phyloP scores from a whole-genome alignment of 2,888 invertebrate genomes.

The Drosophila barbarae region DNA sequence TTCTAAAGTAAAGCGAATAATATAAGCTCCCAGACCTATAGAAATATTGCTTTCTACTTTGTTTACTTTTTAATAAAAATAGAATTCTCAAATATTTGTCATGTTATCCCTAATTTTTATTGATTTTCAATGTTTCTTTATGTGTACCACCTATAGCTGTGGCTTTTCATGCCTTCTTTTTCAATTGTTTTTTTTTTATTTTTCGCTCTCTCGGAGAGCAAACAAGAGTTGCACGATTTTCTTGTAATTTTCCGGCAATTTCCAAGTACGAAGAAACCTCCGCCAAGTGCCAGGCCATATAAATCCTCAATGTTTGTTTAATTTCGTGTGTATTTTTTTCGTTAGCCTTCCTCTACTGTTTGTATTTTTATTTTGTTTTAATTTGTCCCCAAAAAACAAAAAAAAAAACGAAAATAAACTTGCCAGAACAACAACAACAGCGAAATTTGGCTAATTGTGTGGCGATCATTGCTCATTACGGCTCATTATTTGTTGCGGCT shows the following conservation, averaged over 20 bases:
- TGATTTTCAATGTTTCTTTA: neutral
- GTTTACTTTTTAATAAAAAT: neutral
- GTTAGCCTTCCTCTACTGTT: conserved; percentile 58
- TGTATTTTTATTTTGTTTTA: conserved; percentile 54
- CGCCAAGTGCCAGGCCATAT: conserved; percentile 56
- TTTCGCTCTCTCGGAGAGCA: conserved; percentile 51
- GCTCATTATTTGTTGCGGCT: conserved; percentile 67
- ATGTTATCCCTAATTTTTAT: neutral
- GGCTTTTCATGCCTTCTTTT: conserved; percentile 58
- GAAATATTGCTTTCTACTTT: neutral
- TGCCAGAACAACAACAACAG: conserved; percentile 28
- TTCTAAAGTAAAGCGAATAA: neutral
- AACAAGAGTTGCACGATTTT: conserved; percentile 77
- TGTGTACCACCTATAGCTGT: conserved; percentile 11
- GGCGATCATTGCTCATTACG: conserved; percentile 70
- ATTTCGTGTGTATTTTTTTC: conserved; percentile 69
- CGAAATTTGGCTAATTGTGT: conserved; percentile 73
- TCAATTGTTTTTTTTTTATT: conserved; percentile 1
- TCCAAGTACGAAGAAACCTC: conserved; percentile 39
- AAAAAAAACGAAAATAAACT: conserved; percentile 36
- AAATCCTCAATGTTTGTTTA: conserved; percentile 73
- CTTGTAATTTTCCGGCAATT: conserved; percentile 77
- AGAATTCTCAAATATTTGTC: neutral
- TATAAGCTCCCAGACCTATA: too few relatives aligned
- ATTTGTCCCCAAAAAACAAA: conserved; percentile 59